Base-by-base conservation (phyloP, 1,140 invertebrate genomes). In the Oreohelix idahoensis region DNA sequence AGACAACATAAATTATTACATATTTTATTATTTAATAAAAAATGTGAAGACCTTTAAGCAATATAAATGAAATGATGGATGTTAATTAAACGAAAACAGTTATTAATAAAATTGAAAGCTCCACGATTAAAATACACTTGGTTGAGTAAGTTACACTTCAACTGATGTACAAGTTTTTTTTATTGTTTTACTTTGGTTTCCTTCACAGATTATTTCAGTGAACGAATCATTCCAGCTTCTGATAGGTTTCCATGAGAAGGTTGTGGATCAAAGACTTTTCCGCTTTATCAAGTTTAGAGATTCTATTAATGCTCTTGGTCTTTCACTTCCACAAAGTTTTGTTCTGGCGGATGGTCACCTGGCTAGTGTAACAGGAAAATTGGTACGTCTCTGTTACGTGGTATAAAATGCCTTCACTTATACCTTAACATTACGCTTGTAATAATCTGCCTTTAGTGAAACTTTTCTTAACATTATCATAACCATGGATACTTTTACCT, bases 221-320 rank as follows among this genome's bases (percentile, higher is more conserved):
- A 81, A 81, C 58, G 79, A 81, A 39, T 70, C 79, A 13, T 81
- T 81, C 45, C 79, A 81, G 66, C n/a, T 29, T 38, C n/a, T 81
- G 20, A 71, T 81, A 38, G 79, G 79, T 51, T 8, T 81, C 17
- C 79, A 81, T 71, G 79, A 81, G 66, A 81, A 81, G 32, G 42
- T 81, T n/a, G n/a, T 81, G 15, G 69, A 42, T 35, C 79, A 81
- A 39, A 81, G 45, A 81, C 66, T 81, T 26, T 71, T 71, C 36
- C 45, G 79, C 8, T 81, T 81, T 39, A 45, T 81, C 38, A 81
- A 81, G 66, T 29, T 81, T 17, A 45, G 32, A n/a, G 38, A 45
- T 58, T 17, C 39, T 4, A 10, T 49, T 8, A 38, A 29, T 23
- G 2, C 53, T 58, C 63, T 81, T 5, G 79, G 63, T 29, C 8